A percentile compares a stretch with the other conserved stretches of the same genome.
Conservation (phyloP, 2,113 vertebrate species). For the Hemiprocne comata region DNA sequence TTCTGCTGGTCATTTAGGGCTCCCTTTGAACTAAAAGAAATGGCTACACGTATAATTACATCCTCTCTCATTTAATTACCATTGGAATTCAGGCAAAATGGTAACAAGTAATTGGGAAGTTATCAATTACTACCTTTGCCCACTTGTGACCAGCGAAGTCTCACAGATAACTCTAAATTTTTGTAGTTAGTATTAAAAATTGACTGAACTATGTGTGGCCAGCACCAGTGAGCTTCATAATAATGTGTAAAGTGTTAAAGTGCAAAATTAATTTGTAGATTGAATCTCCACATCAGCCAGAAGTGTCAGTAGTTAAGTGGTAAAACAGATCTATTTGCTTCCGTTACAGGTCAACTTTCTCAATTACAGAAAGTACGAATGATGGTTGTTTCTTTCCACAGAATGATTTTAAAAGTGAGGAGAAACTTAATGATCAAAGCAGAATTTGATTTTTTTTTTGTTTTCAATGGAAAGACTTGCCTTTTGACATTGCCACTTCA, state of each 20-base stretch:
- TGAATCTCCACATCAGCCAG: conserved; percentile 4
- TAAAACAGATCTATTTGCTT: neutral
- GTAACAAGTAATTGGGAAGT: neutral
- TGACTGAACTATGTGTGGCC: neutral
- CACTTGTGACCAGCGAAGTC: neutral
- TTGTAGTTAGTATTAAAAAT: neutral
- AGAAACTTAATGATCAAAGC: neutral
- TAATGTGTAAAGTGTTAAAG: neutral
- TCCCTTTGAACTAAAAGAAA: neutral
- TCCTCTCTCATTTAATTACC: neutral
- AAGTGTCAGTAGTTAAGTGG: neutral
- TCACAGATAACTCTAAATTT: neutral
- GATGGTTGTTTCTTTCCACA: neutral
- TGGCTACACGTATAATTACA: neutral
- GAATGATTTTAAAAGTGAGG: neutral
- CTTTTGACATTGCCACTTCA: neutral
- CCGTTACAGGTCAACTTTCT: neutral
- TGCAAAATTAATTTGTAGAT: conserved; percentile 20
- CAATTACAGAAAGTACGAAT: neutral
- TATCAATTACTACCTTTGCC: neutral
- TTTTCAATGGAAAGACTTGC: neutral
- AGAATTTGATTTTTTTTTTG: neutral
- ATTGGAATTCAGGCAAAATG: neutral
- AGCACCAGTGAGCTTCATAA: neutral
- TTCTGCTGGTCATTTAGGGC: neutral